Conservation (phyloP, 2,888 invertebrate species). For the Ophonus ardosiacus region DNA sequence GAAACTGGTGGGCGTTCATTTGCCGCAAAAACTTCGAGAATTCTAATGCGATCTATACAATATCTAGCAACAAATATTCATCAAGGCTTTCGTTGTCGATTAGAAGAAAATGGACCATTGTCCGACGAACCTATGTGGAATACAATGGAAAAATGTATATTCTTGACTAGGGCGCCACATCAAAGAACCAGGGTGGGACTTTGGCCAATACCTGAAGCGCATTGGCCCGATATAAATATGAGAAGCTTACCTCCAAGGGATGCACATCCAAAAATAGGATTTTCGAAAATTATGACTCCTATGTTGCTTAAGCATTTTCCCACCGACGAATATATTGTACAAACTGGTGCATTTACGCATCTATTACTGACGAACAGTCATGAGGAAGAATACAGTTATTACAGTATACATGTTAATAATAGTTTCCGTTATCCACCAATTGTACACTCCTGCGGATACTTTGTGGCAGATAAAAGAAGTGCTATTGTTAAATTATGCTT, state of each 20-base stretch:
- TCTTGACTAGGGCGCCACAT: background rate
- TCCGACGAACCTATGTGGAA: too few species aligned
- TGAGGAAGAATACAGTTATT: background rate
- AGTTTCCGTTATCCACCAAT: background rate
- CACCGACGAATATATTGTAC: background rate
- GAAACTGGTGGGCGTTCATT: background rate
- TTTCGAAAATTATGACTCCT: background rate
- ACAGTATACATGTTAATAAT: too few species aligned
- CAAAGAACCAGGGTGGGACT: background rate
- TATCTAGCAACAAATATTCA: background rate
- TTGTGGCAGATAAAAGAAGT: background rate
- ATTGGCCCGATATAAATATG: background rate
- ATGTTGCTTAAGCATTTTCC: background rate
- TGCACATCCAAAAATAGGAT: background rate
- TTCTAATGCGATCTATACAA: background rate
- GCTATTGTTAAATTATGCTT: background rate
- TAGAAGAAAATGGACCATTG: background rate
- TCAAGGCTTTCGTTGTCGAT: background rate
- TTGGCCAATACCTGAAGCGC: background rate
- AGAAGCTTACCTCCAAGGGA: background rate
- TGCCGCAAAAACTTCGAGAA: background rate
- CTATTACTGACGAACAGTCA: background rate
- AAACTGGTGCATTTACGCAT: background rate
- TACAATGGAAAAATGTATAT: too few species aligned
- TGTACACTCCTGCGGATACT: background rate